Evolutionary conservation across 1,140 invertebrate species (phyloP), one percentile per base, ranked within the genome.

Genomic region (Lepidurus apus): DNA sequence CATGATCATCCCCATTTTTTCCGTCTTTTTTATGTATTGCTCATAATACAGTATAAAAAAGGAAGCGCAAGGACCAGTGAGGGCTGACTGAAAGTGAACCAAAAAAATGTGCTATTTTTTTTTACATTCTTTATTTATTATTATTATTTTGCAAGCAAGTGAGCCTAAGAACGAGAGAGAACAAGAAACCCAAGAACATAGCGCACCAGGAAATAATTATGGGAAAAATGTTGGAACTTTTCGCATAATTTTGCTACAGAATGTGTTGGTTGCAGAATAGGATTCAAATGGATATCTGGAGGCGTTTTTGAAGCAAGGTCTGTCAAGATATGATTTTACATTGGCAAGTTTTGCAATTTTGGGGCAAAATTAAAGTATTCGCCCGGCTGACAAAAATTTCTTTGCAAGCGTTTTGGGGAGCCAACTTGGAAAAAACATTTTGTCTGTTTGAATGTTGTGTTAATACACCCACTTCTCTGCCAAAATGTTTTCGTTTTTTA

Each of bases 1-100:
- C 53, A 65, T 65, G 21, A 65, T 65, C 53, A 65, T 65, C 53
- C n/a, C 53, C 53, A 65, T 65, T 65, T 65, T 65, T 65, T 65
- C 8, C 6, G 8, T 65, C 13, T 65, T 65, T 65, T 65, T 65
- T 65, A 65, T 65, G 53, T 65, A 65, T 65, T 65, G 53, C 53
- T 65, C 53, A 65, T 65, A 65, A 65, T 65, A 65, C 53, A 65
- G 53, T 65, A 65, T 65, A 65, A 65, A 65, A 7, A 9, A 65
- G 53, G 53, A 9, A 21, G 21, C 53, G 21, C 8, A 11, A 65
- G 53, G 53, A 65, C 53, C 53, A 65, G 53, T 65, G 13, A 17
- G 21, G 13, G 34, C 34, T 34, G 13, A 17, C 21, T 65, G 6
- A 65, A 65, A 21, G 8, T 17, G 53, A 7, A 65, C 9, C 53